phyloP scores from a whole-genome alignment of 1,140 invertebrate species.

The Sitodiplosis mosellana region DNA sequence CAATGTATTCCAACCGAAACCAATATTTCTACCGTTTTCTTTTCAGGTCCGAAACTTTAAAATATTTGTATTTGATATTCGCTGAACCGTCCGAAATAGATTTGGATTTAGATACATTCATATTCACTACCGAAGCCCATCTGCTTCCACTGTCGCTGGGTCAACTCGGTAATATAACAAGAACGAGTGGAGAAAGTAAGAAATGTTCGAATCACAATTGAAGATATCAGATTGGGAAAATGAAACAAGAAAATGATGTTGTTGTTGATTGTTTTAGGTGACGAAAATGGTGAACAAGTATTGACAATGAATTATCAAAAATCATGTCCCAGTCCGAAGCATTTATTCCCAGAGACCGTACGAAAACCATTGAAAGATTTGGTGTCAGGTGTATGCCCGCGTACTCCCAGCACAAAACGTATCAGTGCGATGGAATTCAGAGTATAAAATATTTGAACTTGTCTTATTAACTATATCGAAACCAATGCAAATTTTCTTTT shows the following conservation, averaged over 20 bases:
- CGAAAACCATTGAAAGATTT: slow-evolving; percentile 64
- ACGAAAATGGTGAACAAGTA: slow-evolving; percentile 26
- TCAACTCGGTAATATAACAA: slow-evolving; percentile 21
- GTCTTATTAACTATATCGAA: background rate
- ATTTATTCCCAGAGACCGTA: slow-evolving; percentile 61
- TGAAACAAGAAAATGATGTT: too few relatives aligned
- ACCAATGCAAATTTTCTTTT: background rate
- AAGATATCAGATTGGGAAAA: too few relatives aligned
- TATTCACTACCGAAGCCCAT: slow-evolving; percentile 95
- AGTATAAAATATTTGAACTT: slow-evolving; percentile 13
- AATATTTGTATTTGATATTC: slow-evolving; percentile 91
- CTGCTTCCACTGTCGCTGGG: slow-evolving; percentile 75
- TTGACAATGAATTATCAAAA: slow-evolving; percentile 47
- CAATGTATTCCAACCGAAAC: too few relatives aligned
- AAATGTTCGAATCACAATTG: too few relatives aligned
- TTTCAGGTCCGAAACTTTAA: slow-evolving; percentile 92
- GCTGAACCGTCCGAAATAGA: slow-evolving; percentile 72
- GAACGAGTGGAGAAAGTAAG: background rate
- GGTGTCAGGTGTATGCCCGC: slow-evolving; percentile 64
- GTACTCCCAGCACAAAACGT: slow-evolving; percentile 32
- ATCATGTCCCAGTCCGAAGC: slow-evolving; percentile 70
- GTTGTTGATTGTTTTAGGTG: background rate
- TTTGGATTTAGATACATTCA: slow-evolving; percentile 86
- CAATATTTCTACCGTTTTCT: too few relatives aligned
- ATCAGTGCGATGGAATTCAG: slow-evolving; percentile 58